These are phyloP conservation scores for Noctua comes DNA, from an alignment of 2,888 invertebrate species.

Conservation along the genomic window DNA sequence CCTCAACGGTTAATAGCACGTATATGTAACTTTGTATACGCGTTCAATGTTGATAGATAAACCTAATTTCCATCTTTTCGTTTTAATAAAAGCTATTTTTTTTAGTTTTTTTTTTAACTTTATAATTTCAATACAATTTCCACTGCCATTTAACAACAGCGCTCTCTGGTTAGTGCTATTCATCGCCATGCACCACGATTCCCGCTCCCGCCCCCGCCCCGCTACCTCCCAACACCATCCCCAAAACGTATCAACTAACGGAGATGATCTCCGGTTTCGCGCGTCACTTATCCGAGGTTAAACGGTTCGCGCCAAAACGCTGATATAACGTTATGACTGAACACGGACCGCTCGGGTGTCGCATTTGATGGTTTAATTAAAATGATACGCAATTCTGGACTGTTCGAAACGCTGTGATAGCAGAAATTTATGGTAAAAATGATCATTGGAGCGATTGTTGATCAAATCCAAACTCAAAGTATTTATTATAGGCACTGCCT, in stretches of 20 bases:
- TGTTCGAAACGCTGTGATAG: neutral
- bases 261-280: conserved; percentile 56
- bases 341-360: conserved; percentile 21
- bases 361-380: conserved; percentile 37
- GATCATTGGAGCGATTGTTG: neutral
- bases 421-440: conserved; percentile 10
- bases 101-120: too few species aligned
- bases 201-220: conserved; percentile 25
- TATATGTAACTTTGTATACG: too few species aligned
- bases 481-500: neutral
- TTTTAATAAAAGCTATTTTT: too few species aligned
- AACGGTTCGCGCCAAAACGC: conserved; percentile 54
- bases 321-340: conserved; percentile 53
- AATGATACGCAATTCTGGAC: conserved; percentile 22
- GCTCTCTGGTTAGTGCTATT: too few species aligned
- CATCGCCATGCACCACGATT: neutral
- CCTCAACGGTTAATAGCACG: too few species aligned
- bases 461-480: neutral
- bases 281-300: conserved; percentile 58
- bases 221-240: conserved; percentile 16
- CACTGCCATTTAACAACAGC: too few species aligned
- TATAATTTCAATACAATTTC: too few species aligned
- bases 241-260: conserved; percentile 33
- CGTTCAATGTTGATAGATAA: too few species aligned
- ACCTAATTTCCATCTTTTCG: too few species aligned